phyloP scores from a whole-genome alignment of 2,797 vertebrate genomes.

The Microctenopoma steveboyesi region DNA sequence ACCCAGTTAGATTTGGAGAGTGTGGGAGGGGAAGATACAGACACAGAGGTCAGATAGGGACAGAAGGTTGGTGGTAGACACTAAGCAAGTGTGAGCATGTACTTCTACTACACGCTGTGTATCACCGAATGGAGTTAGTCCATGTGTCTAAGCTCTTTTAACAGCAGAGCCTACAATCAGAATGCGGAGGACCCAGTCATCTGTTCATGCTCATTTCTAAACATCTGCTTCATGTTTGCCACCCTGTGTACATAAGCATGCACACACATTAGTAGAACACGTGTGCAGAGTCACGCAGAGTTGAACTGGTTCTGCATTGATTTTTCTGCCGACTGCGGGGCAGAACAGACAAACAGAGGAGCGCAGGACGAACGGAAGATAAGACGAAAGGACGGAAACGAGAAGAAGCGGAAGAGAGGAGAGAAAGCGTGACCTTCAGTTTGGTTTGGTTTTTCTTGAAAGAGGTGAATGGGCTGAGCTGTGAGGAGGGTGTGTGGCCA shows the following conservation, averaged over 20 bases:
- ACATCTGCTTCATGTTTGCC: slow-evolving; percentile 57
- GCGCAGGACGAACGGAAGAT: slow-evolving; percentile 7
- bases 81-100: slow-evolving; percentile 6
- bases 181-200: slow-evolving; percentile 10
- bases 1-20: slow-evolving; percentile 8
- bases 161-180: not conserved
- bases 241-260: slow-evolving; percentile 37
- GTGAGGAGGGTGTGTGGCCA: slow-evolving; percentile 69
- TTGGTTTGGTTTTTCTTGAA: slow-evolving; percentile 34
- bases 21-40: not conserved
- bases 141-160: no score
- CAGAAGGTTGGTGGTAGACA: slow-evolving; percentile 1
- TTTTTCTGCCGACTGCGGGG: slow-evolving; percentile 38
- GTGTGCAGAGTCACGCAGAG: slow-evolving; percentile 57
- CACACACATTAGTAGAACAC: slow-evolving; percentile 24
- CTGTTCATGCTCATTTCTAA: slow-evolving; percentile 33
- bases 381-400: slow-evolving; percentile 4
- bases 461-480: slow-evolving; percentile 67
- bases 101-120: not conserved
- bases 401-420: not conserved
- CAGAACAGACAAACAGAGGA: slow-evolving; percentile 3
- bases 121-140: no score
- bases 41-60: slow-evolving; percentile 27
- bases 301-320: slow-evolving; percentile 41
- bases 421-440: slow-evolving; percentile 64